Evolutionary conservation across 1,140 invertebrate species (phyloP).

Genomic region (Megathymus violae): DNA sequence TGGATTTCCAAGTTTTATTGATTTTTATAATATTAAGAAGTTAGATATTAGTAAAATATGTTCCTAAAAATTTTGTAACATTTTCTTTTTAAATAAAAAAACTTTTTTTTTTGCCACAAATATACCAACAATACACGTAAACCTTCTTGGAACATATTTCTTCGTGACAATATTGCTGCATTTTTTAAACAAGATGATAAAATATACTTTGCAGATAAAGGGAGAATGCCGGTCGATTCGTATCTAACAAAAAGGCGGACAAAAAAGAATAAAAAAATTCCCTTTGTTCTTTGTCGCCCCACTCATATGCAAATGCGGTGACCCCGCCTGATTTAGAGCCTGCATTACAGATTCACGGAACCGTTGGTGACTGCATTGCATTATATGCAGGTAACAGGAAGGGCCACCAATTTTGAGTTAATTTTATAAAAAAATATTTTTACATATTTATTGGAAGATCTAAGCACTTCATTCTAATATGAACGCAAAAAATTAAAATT

Average conservation of each 20-base stretch:
- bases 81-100: too few relatives aligned
- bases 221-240: slow-evolving; percentile 64
- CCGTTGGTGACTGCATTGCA: slow-evolving; percentile 55
- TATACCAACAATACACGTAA: too few relatives aligned
- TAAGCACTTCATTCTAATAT: too few relatives aligned
- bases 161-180: slow-evolving; percentile 10
- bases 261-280: slow-evolving; percentile 55
- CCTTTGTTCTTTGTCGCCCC: slow-evolving; percentile 80
- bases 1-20: too few relatives aligned
- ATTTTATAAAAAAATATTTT: too few relatives aligned
- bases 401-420: slow-evolving; percentile 28
- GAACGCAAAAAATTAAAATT: too few relatives aligned
- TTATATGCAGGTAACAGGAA: slow-evolving; percentile 32
- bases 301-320: slow-evolving; percentile 74
- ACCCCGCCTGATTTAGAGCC: slow-evolving; percentile 67
- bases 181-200: slow-evolving; percentile 64
- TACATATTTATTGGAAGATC: too few relatives aligned
- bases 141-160: slow-evolving; percentile 2
- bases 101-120: too few relatives aligned
- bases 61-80: too few relatives aligned
- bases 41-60: too few relatives aligned
- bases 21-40: too few relatives aligned
- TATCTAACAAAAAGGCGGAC: slow-evolving; percentile 47
- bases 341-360: slow-evolving; percentile 69
- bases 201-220: slow-evolving; percentile 62